Percentiles rank a stretch among this genome's conserved stretches.
These are phyloP conservation scores for Goniozus legneri DNA, from an alignment of 1,140 invertebrate genomes.

Conservation along the genomic window DNA sequence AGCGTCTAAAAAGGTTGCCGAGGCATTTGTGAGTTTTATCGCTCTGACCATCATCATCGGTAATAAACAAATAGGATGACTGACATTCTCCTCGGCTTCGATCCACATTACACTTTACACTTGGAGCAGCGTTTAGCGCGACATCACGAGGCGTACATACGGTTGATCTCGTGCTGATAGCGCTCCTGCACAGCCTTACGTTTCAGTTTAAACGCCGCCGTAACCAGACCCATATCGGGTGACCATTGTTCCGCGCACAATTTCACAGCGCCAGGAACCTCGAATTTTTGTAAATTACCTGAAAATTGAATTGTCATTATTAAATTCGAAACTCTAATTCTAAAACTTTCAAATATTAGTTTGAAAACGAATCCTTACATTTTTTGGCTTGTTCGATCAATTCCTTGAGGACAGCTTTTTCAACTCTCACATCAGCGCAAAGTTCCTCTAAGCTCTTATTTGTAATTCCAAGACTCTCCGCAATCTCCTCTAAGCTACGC, in stretches of 20 bases:
- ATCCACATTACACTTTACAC: conserved; percentile 14
- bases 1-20: conserved; percentile 6
- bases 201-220: conserved; percentile 96
- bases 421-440: conserved; percentile 67
- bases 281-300: conserved; percentile 84
- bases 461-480: conserved; percentile 60
- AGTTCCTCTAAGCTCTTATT: conserved; percentile 67
- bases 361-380: conserved; percentile 58
- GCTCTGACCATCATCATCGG: too few species aligned
- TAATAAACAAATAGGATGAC: too few species aligned
- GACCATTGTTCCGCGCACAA: conserved; percentile 91
- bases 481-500: conserved; percentile 66
- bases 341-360: not conserved
- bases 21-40: too few species aligned
- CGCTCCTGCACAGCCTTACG: conserved; percentile 91
- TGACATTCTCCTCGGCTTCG: conserved; percentile 3
- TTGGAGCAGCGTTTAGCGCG: conserved; percentile 11
- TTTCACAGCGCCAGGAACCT: conserved; percentile 88
- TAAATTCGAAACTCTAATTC: not conserved
- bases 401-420: conserved; percentile 75
- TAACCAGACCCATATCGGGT: conserved; percentile 93
- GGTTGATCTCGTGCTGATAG: conserved; percentile 86
- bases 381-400: conserved; percentile 78
- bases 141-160: conserved; percentile 87
- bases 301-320: conserved; percentile 16